These are phyloP conservation scores for Nixonia krombeini DNA, from an alignment of 1,140 invertebrate species.

Conservation along the genomic window DNA sequence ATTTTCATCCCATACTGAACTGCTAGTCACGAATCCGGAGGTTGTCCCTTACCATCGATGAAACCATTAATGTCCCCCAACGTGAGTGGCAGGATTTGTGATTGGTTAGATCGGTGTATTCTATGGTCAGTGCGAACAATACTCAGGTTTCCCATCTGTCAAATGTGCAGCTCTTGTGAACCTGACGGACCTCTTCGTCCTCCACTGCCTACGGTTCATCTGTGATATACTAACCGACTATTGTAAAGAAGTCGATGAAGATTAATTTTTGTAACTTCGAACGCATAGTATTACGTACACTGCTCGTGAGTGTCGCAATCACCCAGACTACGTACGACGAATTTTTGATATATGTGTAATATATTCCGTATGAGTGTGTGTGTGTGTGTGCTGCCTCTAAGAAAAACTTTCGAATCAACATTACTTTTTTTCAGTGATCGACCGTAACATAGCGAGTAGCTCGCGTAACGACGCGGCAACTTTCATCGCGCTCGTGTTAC, in stretches of 20 bases:
- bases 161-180: background rate
- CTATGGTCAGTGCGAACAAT: background rate
- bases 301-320: background rate
- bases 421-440: slow-evolving; percentile 2
- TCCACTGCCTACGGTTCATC: slow-evolving; percentile 40
- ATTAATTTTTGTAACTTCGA: slow-evolving; percentile 15
- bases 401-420: background rate
- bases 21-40: no score
- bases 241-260: slow-evolving; percentile 19
- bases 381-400: background rate
- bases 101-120: no score
- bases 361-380: slow-evolving; percentile 17
- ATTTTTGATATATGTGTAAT: background rate
- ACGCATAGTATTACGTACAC: slow-evolving; percentile 19
- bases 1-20: background rate
- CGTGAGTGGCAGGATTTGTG: no score
- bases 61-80: no score
- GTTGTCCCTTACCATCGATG: no score
- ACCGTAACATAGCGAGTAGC: slow-evolving; percentile 1
- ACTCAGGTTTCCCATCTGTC: background rate
- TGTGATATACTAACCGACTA: slow-evolving; percentile 50
- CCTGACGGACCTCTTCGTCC: background rate
- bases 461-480: background rate
- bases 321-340: background rate
- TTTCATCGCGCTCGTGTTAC: slow-evolving; percentile 9